Conservation (phyloP, 2,113 vertebrate species). For the Pomatorhinus ruficollis region DNA sequence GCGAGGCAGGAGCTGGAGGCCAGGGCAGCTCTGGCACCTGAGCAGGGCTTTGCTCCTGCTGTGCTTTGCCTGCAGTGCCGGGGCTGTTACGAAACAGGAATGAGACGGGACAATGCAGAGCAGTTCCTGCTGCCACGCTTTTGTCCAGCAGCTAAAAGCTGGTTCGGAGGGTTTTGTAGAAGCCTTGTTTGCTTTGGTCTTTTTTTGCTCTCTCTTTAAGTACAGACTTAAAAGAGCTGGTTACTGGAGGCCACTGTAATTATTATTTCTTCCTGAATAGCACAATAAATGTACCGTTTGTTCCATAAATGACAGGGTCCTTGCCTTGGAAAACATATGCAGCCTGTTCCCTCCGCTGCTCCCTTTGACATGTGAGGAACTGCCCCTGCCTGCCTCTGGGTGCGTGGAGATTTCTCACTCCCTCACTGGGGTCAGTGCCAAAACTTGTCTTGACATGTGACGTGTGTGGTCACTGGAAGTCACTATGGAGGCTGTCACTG, state of each 20-base stretch:
- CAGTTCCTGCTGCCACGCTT: background rate
- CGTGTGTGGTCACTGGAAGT: background rate
- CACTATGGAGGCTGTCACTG: background rate
- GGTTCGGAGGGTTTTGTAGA: background rate
- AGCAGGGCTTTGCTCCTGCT: background rate
- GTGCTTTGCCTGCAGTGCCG: background rate
- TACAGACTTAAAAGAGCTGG: background rate
- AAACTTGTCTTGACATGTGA: background rate
- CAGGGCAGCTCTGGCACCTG: background rate
- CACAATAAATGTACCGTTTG: constrained; percentile 15
- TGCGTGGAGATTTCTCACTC: background rate
- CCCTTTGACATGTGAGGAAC: background rate
- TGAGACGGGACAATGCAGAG: background rate
- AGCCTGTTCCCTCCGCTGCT: background rate
- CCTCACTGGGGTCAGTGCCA: background rate
- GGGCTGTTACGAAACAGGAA: background rate
- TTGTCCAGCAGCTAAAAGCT: constrained; percentile 43
- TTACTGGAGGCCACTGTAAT: constrained; percentile 32
- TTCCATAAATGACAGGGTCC: constrained; percentile 2
- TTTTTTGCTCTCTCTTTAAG: constrained; percentile 21
- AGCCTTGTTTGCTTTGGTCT: background rate
- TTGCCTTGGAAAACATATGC: background rate
- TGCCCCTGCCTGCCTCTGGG: background rate
- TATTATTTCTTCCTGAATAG: constrained; percentile 7
- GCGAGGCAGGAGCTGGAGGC: background rate